phyloP scores from a whole-genome alignment of 1,140 invertebrate genomes.

The Scylla paramamosain region DNA sequence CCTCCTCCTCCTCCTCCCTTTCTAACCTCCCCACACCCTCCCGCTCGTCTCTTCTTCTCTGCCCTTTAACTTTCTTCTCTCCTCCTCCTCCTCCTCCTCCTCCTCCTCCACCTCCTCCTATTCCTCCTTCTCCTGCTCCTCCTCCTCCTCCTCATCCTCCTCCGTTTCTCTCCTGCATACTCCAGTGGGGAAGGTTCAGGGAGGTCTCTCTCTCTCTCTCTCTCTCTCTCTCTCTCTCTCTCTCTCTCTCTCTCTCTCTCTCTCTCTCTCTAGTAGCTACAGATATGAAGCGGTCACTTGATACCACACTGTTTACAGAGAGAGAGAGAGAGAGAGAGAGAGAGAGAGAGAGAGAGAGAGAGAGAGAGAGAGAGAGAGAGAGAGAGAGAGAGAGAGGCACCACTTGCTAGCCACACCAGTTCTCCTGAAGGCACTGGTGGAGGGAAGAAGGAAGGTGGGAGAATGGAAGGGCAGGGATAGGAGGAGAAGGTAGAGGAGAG shows the following conservation, averaged over 20 bases:
- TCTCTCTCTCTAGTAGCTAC: no score
- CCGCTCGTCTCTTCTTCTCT: background rate
- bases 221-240: background rate
- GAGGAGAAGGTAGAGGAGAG: background rate
- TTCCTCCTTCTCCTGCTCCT: background rate
- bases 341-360: conserved; percentile 56
- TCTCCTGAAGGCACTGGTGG: background rate
- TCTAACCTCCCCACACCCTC: background rate
- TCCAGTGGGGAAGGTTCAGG: no score
- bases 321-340: conserved; percentile 38
- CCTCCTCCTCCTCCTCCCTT: background rate
- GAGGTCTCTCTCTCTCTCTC: background rate
- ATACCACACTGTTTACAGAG: background rate
- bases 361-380: conserved; percentile 38
- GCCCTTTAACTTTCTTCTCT: background rate
- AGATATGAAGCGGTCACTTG: background rate
- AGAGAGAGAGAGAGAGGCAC: conserved; percentile 47
- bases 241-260: background rate
- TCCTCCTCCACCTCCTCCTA: no score
- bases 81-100: background rate
- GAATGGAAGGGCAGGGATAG: background rate
- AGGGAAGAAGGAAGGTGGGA: conserved; percentile 31
- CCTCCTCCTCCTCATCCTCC: no score
- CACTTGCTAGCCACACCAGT: background rate
- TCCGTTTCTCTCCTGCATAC: no score